Base-by-base conservation (phyloP, 2,888 invertebrate species). In the Anoplius nigerrimus region DNA sequence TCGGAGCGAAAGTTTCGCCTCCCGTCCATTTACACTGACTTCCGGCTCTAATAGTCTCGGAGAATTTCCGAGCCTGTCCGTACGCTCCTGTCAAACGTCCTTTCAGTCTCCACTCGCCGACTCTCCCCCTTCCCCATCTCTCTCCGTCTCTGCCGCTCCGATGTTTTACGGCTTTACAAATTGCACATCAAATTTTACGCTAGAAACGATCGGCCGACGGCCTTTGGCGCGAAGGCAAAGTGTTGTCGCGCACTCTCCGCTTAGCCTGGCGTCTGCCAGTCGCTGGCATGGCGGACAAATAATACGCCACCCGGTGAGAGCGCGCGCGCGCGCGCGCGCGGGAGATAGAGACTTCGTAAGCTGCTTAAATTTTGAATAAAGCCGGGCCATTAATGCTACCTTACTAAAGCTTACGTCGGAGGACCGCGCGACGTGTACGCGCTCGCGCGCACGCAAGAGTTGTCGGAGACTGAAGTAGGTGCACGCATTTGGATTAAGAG, bases 331-430 rank as follows among this genome's bases (percentile, higher is more conserved):
- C n/a, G n/a, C n/a, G 48, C 48, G 16, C 18, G 18, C 13, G 48
- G 48, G 64, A 62, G 61, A 59, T 59, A 58, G 69, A 73, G 69
- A 75, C 73, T 75, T 71, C 70, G 70, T 76, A 78, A 80, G 80
- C 80, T 72, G 78, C 79, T 80, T 79, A 79, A 74, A 80, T 79
- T 79, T 78, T 76, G 78, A 79, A 80, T 79, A 80, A 79, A 78
- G 78, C 78, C 74, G 63, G 71, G 70, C 73, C 72, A 77, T 78
- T 77, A 78, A 80, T 76, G 76, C 76, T 75, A 70, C 77, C 73
- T 79, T 77, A 71, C 75, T 68, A 62, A 68, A 75, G 78, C 76
- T 79, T 75, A 75, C 62, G 48, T 58, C 56, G 71, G 75, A 72
- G 74, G 68, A n/a, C n/a, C 70, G 63, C 69, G 67, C 65, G 69